These are phyloP conservation scores for Neolamprologus cancellatus DNA, from an alignment of 2,113 vertebrate species.

Conservation along the genomic window DNA sequence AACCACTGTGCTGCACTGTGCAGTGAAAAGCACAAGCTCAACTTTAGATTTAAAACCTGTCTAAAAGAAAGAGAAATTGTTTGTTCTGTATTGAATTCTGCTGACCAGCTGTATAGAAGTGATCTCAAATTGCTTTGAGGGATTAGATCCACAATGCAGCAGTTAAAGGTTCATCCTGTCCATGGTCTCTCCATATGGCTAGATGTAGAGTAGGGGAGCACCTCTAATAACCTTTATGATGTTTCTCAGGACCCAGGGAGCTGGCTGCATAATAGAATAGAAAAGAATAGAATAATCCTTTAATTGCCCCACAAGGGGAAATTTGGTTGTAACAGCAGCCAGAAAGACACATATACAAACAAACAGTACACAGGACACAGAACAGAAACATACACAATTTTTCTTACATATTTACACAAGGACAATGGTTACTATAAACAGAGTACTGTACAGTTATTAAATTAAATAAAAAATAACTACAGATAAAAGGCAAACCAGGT, in stretches of 20 bases:
- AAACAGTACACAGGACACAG: too few species aligned
- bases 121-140: background rate
- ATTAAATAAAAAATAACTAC: background rate
- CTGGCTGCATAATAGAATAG: conserved; percentile 24
- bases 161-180: conserved; percentile 35
- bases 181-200: conserved; percentile 10
- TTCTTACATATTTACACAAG: background rate
- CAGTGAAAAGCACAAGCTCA: background rate
- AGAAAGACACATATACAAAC: background rate
- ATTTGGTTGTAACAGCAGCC: background rate
- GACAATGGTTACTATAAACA: background rate
- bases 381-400: background rate
- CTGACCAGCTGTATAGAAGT: background rate
- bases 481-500: background rate
- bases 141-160: background rate
- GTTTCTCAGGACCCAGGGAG: background rate
- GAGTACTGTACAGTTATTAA: background rate
- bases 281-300: background rate
- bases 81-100: conserved; percentile 2
- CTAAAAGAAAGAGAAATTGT: background rate
- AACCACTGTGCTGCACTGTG: background rate
- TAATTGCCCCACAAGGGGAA: background rate
- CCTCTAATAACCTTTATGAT: conserved; percentile 41
- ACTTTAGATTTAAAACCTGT: conserved; percentile 10
- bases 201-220: background rate